Evolutionary conservation across 2,797 vertebrate genomes (phyloP).

Genomic region (Cirrhinus mrigala): DNA sequence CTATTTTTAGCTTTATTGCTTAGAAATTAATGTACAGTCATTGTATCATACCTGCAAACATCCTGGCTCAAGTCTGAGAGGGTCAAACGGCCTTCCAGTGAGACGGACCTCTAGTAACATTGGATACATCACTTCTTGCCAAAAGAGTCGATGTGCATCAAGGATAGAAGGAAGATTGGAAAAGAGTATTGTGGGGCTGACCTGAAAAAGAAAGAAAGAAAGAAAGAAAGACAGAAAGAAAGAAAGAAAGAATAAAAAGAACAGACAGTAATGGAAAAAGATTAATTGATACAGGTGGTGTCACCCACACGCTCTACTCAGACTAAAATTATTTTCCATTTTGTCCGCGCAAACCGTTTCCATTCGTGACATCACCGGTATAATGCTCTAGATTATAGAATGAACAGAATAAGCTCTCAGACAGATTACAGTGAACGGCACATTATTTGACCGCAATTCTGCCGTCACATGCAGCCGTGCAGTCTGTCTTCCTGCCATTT

Average conservation of each 20-base stretch:
- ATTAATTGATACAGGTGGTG: conserved; percentile 21
- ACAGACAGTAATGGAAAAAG: conserved; percentile 22
- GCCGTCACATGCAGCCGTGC: not conserved
- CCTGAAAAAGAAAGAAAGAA: conserved; percentile 62
- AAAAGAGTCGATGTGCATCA: conserved; percentile 80
- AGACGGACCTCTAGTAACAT: conserved; percentile 75
- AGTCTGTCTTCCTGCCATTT: not conserved
- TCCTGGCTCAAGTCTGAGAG: conserved; percentile 78
- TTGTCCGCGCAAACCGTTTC: conserved; percentile 49
- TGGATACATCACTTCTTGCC: conserved; percentile 83
- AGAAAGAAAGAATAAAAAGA: conserved; percentile 24
- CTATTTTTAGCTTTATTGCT: not conserved
- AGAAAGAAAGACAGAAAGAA: conserved; percentile 1
- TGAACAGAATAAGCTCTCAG: conserved; percentile 27
- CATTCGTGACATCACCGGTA: conserved; percentile 26
- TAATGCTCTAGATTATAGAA: conserved; percentile 28
- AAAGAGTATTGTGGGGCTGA: conserved; percentile 79
- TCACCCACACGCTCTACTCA: conserved; percentile 29
- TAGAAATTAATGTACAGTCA: not conserved
- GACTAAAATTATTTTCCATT: conserved; percentile 50
- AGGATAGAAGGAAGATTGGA: conserved; percentile 82
- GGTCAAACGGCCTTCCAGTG: conserved; percentile 82
- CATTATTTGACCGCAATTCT: conserved; percentile 1
- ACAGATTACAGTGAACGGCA: not conserved
- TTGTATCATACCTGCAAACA: conserved; percentile 78